These are phyloP conservation scores for Apodemia mormo DNA, from an alignment of 2,888 invertebrate species.

Conservation along the genomic window DNA sequence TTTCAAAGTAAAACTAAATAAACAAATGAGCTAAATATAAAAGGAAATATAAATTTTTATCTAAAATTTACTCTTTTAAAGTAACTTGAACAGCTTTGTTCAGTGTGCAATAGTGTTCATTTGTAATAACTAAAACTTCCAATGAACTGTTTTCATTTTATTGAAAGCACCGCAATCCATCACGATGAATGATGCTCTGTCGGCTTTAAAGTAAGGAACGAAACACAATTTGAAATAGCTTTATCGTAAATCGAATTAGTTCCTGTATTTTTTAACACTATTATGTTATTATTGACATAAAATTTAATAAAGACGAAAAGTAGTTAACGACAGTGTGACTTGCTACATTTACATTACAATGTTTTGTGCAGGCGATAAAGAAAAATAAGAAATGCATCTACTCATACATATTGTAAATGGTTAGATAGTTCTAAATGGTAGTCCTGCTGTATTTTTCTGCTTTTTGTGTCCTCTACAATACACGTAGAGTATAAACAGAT, in stretches of 20 bases:
- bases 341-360: not conserved
- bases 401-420: too few species aligned
- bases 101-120: not conserved
- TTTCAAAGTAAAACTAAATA: too few species aligned
- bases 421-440: too few species aligned
- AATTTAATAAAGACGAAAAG: not conserved
- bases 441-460: too few species aligned
- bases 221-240: not conserved
- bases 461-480: too few species aligned
- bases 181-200: constrained; percentile 1
- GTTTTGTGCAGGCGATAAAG: not conserved
- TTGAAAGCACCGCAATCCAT: constrained; percentile 7
- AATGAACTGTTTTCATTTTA: not conserved
- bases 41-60: too few species aligned
- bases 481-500: too few species aligned
- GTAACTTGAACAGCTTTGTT: not conserved
- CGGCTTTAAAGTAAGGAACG: constrained; percentile 11
- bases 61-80: too few species aligned
- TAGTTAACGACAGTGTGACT: too few species aligned
- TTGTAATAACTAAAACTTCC: constrained; percentile 5
- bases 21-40: too few species aligned
- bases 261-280: not conserved
- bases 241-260: not conserved
- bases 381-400: too few species aligned
- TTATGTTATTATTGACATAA: not conserved